Conservation (phyloP, 53 echinoderm and acorn worm species). For the Arbacia lixula region DNA sequence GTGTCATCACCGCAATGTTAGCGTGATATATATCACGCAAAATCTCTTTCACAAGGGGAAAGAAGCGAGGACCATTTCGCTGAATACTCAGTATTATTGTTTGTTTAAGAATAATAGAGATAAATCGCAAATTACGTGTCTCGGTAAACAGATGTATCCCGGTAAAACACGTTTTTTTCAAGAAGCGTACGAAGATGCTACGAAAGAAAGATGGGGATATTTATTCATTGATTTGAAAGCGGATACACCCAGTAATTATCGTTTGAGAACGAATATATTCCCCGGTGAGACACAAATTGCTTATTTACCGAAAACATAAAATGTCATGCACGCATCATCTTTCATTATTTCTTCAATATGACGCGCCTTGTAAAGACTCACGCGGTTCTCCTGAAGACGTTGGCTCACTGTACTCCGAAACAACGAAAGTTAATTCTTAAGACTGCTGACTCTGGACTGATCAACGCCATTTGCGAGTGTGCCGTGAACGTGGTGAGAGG, state of each 20-base stretch:
- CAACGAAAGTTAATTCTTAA: slow-evolving; percentile 29
- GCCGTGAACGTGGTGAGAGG: slow-evolving; percentile 61
- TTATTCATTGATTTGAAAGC: slow-evolving; percentile 67
- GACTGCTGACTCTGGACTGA: slow-evolving; percentile 34
- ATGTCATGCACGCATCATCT: neutral
- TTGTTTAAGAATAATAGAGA: slow-evolving; percentile 62
- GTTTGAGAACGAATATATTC: slow-evolving; percentile 60
- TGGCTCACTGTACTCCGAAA: slow-evolving; percentile 34
- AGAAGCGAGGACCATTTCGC: slow-evolving; percentile 56
- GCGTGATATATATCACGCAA: slow-evolving; percentile 55
- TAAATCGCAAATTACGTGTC: slow-evolving; percentile 20
- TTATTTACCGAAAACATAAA: slow-evolving; percentile 24
- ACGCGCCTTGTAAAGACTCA: slow-evolving; percentile 35
- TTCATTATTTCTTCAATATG: slow-evolving; percentile 22
- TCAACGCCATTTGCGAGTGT: slow-evolving; percentile 57
- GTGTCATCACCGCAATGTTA: slow-evolving; percentile 66
- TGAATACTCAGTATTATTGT: slow-evolving; percentile 53
- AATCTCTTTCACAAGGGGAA: slow-evolving; percentile 65
- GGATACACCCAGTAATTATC: slow-evolving; percentile 36
- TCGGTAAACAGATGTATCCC: slow-evolving; percentile 54
- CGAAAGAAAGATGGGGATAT: slow-evolving; percentile 34
- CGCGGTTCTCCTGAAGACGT: slow-evolving; percentile 35
- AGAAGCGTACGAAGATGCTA: slow-evolving; percentile 53
- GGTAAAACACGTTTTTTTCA: slow-evolving; percentile 9
- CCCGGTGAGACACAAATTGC: slow-evolving; percentile 33